Evolutionary conservation across 2,113 vertebrate genomes (phyloP).

Genomic region (Erinaceus europaeus): DNA sequence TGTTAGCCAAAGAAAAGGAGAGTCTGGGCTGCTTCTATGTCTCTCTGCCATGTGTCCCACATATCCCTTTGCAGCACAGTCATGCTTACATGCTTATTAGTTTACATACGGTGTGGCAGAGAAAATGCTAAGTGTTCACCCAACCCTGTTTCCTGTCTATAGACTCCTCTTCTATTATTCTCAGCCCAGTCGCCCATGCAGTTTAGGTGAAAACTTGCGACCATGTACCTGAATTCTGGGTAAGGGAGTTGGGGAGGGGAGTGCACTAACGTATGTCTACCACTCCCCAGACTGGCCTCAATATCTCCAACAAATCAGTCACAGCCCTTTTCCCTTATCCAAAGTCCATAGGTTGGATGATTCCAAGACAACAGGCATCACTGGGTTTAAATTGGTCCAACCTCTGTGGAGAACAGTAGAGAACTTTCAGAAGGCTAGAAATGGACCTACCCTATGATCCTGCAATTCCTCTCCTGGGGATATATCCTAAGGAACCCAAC

Average conservation of each 20-base stretch:
- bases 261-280: neutral
- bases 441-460: too few species aligned
- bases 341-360: neutral
- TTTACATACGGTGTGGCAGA: neutral
- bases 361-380: neutral
- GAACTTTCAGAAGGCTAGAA: too few species aligned
- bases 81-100: neutral
- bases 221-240: neutral
- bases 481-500: too few species aligned
- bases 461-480: too few species aligned
- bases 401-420: too few species aligned
- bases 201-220: neutral
- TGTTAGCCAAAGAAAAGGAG: neutral
- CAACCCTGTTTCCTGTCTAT: constrained; percentile 2
- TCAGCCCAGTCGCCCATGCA: neutral
- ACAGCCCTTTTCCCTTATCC: neutral
- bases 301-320: neutral
- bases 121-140: neutral
- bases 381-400: too few species aligned
- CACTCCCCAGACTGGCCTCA: neutral
- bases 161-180: neutral
- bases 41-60: neutral
- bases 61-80: neutral
- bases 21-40: neutral
- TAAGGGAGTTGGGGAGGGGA: neutral